A percentile compares a stretch with the other conserved stretches of the same genome.
These are phyloP conservation scores for Panopea generosa DNA, from an alignment of 2,888 invertebrate species.

Conservation along the genomic window DNA sequence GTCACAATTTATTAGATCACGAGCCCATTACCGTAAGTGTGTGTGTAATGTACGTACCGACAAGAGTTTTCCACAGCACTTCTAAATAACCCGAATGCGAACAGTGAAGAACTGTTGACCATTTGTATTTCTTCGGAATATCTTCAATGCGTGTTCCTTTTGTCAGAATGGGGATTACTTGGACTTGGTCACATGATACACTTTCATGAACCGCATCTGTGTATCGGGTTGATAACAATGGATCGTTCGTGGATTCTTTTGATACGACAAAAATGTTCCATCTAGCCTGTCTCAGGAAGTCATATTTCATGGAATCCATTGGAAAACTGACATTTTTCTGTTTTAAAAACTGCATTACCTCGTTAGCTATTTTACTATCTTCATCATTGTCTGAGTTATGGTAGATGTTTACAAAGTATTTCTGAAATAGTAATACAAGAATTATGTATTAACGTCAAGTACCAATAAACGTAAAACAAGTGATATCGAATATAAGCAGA, in stretches of 20 bases:
- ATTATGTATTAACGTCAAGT: no score
- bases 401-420: no score
- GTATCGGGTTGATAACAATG: slow-evolving; percentile 6
- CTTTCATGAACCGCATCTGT: slow-evolving; percentile 23
- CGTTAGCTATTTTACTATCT: slow-evolving; percentile 12
- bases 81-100: slow-evolving; percentile 29
- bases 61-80: slow-evolving; percentile 38
- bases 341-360: slow-evolving; percentile 15
- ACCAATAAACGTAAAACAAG: no score
- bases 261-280: slow-evolving; percentile 53
- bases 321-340: slow-evolving; percentile 24
- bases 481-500: no score
- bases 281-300: slow-evolving; percentile 24
- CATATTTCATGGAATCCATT: neutral
- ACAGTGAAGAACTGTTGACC: slow-evolving; percentile 34
- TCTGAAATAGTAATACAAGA: slow-evolving; percentile 8
- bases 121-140: slow-evolving; percentile 28
- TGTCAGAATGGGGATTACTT: slow-evolving; percentile 48
- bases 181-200: slow-evolving; percentile 28
- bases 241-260: slow-evolving; percentile 13
- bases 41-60: no score
- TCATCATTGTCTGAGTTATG: neutral
- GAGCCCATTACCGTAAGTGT: no score
- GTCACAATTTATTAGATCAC: no score
- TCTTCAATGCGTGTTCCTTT: slow-evolving; percentile 28